Percentiles rank a stretch among this genome's conserved stretches.
These are phyloP conservation scores for Cheilosia scutellata DNA, from an alignment of 2,888 invertebrate genomes.

Conservation along the genomic window DNA sequence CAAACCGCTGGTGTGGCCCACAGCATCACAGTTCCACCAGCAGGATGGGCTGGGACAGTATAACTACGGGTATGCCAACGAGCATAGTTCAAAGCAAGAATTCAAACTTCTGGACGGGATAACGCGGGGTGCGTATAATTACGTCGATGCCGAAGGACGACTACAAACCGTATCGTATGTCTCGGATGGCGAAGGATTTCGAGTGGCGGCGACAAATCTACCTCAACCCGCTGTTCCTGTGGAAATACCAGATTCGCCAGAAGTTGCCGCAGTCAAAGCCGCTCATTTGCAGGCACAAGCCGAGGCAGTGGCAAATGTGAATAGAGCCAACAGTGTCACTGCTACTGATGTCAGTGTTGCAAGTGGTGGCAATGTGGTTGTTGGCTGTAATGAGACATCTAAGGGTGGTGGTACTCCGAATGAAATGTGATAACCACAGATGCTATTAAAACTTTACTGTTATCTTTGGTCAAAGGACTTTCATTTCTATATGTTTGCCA, in stretches of 20 bases:
- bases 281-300: conserved; percentile 75
- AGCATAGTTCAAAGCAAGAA: conserved; percentile 86
- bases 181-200: conserved; percentile 85
- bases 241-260: conserved; percentile 68
- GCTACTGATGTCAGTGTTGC: conserved; percentile 17
- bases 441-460: conserved; percentile 68
- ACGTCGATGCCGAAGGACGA: conserved; percentile 85
- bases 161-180: conserved; percentile 85
- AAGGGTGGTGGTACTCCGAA: conserved; percentile 18
- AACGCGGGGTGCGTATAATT: conserved; percentile 85
- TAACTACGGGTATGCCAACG: conserved; percentile 85
- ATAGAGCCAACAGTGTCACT: conserved; percentile 38
- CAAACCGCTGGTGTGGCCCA: conserved; percentile 76
- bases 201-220: conserved; percentile 85
- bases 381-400: conserved; percentile 65
- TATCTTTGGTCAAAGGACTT: conserved; percentile 55
- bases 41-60: conserved; percentile 86
- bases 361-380: conserved; percentile 48
- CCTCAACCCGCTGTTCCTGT: conserved; percentile 79
- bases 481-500: conserved; percentile 40
- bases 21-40: conserved; percentile 84
- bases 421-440: conserved; percentile 66
- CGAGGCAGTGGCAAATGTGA: conserved; percentile 66
- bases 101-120: conserved; percentile 85
- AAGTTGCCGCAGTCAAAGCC: conserved; percentile 66